These are phyloP conservation scores for Eurypyga helias DNA, from an alignment of 2,113 vertebrate species.

Conservation along the genomic window DNA sequence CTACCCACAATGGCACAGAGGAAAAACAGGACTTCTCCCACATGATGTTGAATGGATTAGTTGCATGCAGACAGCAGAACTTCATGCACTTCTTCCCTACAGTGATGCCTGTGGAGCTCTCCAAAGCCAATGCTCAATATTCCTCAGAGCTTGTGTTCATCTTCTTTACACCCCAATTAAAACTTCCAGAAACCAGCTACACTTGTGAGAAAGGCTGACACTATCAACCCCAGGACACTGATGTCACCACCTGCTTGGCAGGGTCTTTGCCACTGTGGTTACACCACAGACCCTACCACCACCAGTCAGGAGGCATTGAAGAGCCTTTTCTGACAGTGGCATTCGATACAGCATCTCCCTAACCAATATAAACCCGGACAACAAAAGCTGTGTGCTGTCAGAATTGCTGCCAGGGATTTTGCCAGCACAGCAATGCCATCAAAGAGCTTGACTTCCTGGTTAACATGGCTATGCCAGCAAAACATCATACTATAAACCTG, in stretches of 20 bases:
- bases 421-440: neutral
- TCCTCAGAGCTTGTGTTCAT: neutral
- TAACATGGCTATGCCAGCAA: neutral
- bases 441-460: neutral
- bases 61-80: neutral
- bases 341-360: neutral
- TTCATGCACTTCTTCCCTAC: neutral
- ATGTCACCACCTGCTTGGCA: neutral
- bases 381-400: neutral
- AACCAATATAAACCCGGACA: neutral
- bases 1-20: neutral
- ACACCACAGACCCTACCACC: neutral
- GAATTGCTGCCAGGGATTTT: neutral
- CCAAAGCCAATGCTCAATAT: neutral
- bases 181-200: neutral
- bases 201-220: neutral
- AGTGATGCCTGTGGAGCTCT: neutral
- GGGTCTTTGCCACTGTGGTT: neutral
- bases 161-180: neutral
- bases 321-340: neutral
- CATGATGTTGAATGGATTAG: neutral
- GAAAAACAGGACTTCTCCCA: neutral
- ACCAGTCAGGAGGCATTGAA: rapidly evolving
- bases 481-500: neutral
- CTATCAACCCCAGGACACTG: neutral